Base-by-base conservation (phyloP, 2,113 vertebrate genomes). In the Pterocles gutturalis region DNA sequence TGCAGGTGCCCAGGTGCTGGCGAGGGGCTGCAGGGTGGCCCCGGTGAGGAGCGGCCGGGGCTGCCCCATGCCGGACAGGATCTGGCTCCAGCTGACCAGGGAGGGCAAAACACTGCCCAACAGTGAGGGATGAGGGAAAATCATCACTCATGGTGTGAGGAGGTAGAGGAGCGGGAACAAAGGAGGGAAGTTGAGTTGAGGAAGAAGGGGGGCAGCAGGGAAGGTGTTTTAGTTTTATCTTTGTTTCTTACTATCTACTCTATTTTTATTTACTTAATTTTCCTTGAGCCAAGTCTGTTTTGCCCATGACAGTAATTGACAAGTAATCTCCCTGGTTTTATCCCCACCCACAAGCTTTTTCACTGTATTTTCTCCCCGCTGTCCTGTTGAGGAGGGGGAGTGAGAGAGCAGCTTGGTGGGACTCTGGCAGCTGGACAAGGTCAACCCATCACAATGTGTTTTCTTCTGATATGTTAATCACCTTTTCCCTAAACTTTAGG, bases 391-490 rank as follows among this genome's bases (percentile, higher is more conserved):
- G 43, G 10, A 38, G 4, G 10, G 5, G 21, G 5, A 48, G 9
- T 5, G 19, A 34, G 17, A 45, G 11, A 36, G 17, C 2, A 1
- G 22, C 22, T 62, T 20, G 7, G 4, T 58, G 13, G 12, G 34
- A 2, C 11, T 33, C 49, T 70, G 28, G 33, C 45, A 70, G 17
- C 46, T 57, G 15, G 13, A 8, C 22, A 53, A 8, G 14, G 19
- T 76, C 46, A 90, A 31, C 46, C 29, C 25, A 34, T 20, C 22
- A 58, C 26, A 38, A 11, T 21, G 10, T 53, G 10, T 3, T 5
- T 57, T 82, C 51, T 36, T 79, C 60, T 62, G 46, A n/a, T 75
- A 89, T 93, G 43, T 25, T 88, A 77, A 72, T 93, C 58, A 57
- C 13, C 15, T 71, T 38, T 70, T 86, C 84, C 49, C 25, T 11